A percentile compares a stretch with the other conserved stretches of the same genome.
These are phyloP conservation scores for Mycteria americana DNA, from an alignment of 2,797 vertebrate species.

Conservation along the genomic window DNA sequence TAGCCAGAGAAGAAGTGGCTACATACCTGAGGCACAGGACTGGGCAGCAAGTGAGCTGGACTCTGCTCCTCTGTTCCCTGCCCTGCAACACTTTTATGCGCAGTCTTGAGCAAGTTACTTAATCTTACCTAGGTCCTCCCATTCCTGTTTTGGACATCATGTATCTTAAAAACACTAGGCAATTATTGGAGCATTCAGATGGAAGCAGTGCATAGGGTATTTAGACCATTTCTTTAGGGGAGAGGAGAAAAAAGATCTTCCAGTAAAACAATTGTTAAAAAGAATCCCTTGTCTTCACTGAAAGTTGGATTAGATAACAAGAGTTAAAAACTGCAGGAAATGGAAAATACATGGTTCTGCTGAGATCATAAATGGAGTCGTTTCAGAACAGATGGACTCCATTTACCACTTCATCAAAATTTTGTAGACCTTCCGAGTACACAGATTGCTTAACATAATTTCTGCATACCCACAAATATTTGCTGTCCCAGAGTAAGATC, in stretches of 20 bases:
- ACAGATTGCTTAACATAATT: neutral
- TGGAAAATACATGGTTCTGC: slow-evolving; percentile 33
- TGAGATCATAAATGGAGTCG: slow-evolving; percentile 24
- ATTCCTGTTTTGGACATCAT: neutral
- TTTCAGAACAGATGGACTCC: slow-evolving; percentile 53
- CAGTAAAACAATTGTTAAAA: neutral
- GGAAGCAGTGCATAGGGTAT: neutral
- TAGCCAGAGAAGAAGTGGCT: neutral
- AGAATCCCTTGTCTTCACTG: neutral
- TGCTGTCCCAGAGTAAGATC: neutral
- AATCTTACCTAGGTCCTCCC: neutral
- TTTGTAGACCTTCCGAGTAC: neutral
- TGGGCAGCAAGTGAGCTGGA: neutral
- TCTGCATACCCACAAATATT: neutral
- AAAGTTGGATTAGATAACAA: slow-evolving; percentile 14
- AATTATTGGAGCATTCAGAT: neutral
- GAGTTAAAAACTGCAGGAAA: slow-evolving; percentile 31
- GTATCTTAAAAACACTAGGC: neutral
- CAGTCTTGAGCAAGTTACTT: neutral
- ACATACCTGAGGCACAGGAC: neutral
- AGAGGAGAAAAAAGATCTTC: neutral
- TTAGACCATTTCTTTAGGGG: neutral
- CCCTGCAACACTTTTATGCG: neutral
- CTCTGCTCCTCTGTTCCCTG: neutral
- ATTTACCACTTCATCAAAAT: slow-evolving; percentile 33